Evolutionary conservation across 2,888 invertebrate species (phyloP).

Genomic region (Alloplasta piceator): DNA sequence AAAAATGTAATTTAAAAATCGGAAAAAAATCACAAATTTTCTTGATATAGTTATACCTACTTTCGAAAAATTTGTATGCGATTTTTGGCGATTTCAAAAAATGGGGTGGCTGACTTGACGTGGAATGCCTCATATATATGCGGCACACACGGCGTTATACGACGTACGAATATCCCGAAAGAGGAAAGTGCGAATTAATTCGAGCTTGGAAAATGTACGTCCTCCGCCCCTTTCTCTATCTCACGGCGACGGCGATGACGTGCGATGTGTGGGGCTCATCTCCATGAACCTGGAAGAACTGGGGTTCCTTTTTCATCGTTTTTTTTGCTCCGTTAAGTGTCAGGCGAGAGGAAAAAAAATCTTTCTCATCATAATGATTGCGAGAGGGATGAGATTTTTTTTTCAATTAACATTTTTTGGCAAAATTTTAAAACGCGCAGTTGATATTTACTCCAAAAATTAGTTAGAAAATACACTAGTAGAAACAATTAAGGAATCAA

Average conservation of each 20-base stretch:
- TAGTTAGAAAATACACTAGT: no score
- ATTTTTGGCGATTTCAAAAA: no score
- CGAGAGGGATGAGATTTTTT: neutral
- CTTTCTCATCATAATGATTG: neutral
- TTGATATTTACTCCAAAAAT: no score
- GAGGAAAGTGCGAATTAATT: constrained; percentile 48
- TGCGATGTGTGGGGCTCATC: constrained; percentile 7
- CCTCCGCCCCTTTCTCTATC: constrained; percentile 4
- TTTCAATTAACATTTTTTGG: constrained; percentile 1
- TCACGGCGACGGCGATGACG: neutral
- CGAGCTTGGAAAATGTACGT: constrained; percentile 23
- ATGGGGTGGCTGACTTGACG: no score
- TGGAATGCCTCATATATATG: no score
- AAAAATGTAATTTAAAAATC: no score
- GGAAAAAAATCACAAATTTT: no score
- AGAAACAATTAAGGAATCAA: no score
- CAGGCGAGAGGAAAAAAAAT: constrained; percentile 9
- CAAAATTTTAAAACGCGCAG: no score
- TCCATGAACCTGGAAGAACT: constrained; percentile 23
- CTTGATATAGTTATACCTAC: no score
- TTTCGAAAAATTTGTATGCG: no score
- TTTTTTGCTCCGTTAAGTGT: constrained; percentile 38
- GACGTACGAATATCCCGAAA: constrained; percentile 20
- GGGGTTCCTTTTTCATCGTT: neutral
- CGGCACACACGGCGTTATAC: neutral